Conservation (phyloP, 1,140 invertebrate genomes). For the Conus betulinus region DNA sequence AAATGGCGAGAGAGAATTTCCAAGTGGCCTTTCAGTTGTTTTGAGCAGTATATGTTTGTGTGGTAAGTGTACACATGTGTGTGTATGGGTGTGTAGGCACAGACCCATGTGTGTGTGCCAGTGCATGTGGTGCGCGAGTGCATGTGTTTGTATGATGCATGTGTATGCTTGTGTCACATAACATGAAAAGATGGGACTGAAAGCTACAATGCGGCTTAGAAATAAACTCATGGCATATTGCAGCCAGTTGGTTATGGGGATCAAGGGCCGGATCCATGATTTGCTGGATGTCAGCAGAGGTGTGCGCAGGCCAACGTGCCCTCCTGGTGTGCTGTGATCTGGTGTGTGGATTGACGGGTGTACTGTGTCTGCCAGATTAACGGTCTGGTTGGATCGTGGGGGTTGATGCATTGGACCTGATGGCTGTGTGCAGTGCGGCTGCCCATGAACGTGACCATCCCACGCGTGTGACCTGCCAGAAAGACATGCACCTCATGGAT, state of each 20-base stretch:
- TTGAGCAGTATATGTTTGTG: neutral
- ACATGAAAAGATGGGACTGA: no score
- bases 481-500: slow-evolving; percentile 18
- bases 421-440: slow-evolving; percentile 1
- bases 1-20: no score
- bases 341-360: no score
- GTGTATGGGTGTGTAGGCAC: neutral
- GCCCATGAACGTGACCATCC: slow-evolving; percentile 26
- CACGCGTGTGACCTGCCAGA: slow-evolving; percentile 22
- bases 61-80: neutral
- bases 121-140: neutral
- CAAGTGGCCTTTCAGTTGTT: neutral
- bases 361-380: no score
- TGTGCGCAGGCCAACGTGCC: no score
- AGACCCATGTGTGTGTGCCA: neutral
- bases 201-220: no score
- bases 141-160: neutral
- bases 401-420: neutral
- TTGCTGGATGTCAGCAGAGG: no score
- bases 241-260: no score
- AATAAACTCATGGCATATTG: no score
- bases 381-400: neutral
- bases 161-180: no score
- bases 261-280: no score
- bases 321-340: no score